Evolutionary conservation across 2,888 invertebrate species (phyloP), one percentile per base, ranked within the genome.

Genomic region (Bimastos eiseni): DNA sequence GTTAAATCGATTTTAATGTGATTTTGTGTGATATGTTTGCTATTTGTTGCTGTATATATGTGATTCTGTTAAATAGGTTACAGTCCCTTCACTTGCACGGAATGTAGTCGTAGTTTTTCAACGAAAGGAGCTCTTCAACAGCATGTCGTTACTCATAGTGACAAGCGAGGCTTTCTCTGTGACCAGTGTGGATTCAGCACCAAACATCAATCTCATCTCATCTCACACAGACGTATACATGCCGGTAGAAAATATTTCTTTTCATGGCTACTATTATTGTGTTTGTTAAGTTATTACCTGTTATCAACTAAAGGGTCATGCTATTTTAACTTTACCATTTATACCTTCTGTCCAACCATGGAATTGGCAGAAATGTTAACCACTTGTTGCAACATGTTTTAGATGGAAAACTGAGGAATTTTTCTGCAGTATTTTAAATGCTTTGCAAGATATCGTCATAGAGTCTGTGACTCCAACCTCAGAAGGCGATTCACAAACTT

Each of bases 111-210:
- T 90, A 95, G 96, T 2, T 97, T 96, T 94, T 95, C 96, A 55
- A 96, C 96, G 91, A 96, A 96, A 93, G 96, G 96, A 91, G 96
- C 96, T 41, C 94, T 96, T 91, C 96, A 96, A 92, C 96, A 96
- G 91, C 96, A 96, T 93, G 94, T 96, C 93, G 95, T 96, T 86
- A 96, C 95, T 1, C 96, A 96, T 93, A 95, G 95, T 86, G 95
- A 95, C 88, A 96, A 96, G 19, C 96, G 96, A 92, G 96, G 96
- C n/a, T 96, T 96, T 92, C 95, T 96, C 1, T 97, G 97, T 94
- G 96, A 96, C 92, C 95, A 96, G n/a, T 97, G 97, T 94, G 96
- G 96, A 21, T 97, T 97, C 94, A 96, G 96, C 91, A 96, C 97
- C 83, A 96, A 96, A 93, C 96, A 96, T 93, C 95, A 96, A 92